Evolutionary conservation across 2,113 vertebrate genomes (phyloP).

Genomic region (Natator depressus): DNA sequence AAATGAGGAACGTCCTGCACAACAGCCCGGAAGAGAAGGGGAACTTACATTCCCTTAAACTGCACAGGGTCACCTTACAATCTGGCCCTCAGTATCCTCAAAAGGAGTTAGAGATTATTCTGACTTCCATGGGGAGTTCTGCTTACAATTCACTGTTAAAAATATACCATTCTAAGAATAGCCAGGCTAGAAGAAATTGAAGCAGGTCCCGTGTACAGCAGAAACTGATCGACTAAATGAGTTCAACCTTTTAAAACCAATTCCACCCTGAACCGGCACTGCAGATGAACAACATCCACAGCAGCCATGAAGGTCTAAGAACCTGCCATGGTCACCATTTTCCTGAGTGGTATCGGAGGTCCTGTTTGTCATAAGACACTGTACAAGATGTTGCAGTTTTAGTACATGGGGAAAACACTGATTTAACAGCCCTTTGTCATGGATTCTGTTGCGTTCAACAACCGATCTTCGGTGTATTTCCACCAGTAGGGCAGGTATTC

Average conservation of each 20-base stretch:
- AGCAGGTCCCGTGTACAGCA: too few relatives aligned
- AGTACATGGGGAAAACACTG: too few relatives aligned
- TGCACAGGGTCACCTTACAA: not conserved
- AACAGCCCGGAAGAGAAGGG: not conserved
- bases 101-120: not conserved
- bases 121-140: not conserved
- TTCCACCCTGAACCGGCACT: not conserved
- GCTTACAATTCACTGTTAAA: not conserved
- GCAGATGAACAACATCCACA: not conserved
- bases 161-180: not conserved
- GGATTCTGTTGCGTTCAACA: too few relatives aligned
- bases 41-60: not conserved
- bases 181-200: not conserved
- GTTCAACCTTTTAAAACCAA: not conserved
- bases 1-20: not conserved
- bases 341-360: too few relatives aligned
- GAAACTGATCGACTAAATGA: not conserved
- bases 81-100: not conserved
- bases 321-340: too few relatives aligned
- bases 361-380: too few relatives aligned
- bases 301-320: too few relatives aligned
- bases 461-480: too few relatives aligned
- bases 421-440: too few relatives aligned
- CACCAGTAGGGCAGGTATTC: too few relatives aligned
- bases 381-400: not conserved